Percentiles rank a stretch among this genome's conserved stretches.
phyloP scores from a whole-genome alignment of 1,140 invertebrate genomes.

The Cyphomyrmex costatus region DNA sequence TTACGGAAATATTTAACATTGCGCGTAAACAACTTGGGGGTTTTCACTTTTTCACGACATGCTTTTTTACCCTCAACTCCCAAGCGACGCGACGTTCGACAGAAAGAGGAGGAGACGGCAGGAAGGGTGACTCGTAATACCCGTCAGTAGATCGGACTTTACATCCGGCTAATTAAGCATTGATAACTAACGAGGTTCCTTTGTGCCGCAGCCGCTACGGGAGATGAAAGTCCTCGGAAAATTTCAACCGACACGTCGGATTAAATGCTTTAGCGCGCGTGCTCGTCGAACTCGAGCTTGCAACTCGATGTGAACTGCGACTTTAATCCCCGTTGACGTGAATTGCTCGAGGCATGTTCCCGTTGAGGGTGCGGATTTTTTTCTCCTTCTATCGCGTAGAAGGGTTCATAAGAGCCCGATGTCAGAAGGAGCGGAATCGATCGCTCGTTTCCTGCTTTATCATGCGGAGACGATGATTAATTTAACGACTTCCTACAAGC shows the following conservation, averaged over 20 bases:
- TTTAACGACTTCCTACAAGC: constrained; percentile 39
- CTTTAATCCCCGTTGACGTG: constrained; percentile 67
- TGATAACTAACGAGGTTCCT: constrained; percentile 80
- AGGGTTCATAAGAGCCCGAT: constrained; percentile 28
- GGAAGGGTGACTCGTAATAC: constrained; percentile 37
- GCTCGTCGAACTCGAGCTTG: constrained; percentile 49
- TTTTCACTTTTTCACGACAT: not conserved
- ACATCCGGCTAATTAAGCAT: constrained; percentile 76
- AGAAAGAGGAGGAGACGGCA: not conserved
- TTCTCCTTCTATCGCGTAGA: not conserved
- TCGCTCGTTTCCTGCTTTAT: constrained; percentile 50
- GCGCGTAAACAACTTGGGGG: not conserved
- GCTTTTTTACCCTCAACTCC: not conserved
- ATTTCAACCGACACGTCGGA: constrained; percentile 73
- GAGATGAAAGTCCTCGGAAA: constrained; percentile 68
- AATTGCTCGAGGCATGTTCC: constrained; percentile 45
- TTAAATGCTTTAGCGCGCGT: constrained; percentile 64
- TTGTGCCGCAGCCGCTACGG: constrained; percentile 63
- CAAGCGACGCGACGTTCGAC: constrained; percentile 21
- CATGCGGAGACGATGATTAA: constrained; percentile 51
- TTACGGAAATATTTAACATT: not conserved
- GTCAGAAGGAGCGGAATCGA: constrained; percentile 51
- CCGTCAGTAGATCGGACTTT: constrained; percentile 57
- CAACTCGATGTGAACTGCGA: constrained; percentile 49
- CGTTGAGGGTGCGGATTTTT: not conserved